A percentile compares a stretch with the other conserved stretches of the same genome.
These are phyloP conservation scores for Bombus balteatus DNA, from an alignment of 1,140 invertebrate genomes.

Conservation along the genomic window DNA sequence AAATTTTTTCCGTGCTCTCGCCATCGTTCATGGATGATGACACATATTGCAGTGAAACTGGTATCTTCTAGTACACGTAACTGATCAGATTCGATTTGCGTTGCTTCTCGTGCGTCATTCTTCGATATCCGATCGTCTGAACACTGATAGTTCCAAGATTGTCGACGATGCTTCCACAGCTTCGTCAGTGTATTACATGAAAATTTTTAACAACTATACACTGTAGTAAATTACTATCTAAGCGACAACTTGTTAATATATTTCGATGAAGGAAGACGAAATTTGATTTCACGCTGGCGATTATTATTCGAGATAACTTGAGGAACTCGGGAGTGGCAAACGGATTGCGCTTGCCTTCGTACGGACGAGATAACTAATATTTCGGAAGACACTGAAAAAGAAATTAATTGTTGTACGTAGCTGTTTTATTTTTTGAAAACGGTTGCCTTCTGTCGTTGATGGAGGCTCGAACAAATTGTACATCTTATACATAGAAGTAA, in stretches of 20 bases:
- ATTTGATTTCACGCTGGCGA: constrained; percentile 39
- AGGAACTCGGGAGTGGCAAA: not conserved
- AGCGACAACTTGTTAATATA: constrained; percentile 21
- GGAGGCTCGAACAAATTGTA: constrained; percentile 30
- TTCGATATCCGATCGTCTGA: not conserved
- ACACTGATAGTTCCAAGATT: not conserved
- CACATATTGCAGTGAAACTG: not conserved
- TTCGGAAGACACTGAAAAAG: constrained; percentile 53
- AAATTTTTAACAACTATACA: not conserved
- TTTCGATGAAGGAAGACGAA: constrained; percentile 46
- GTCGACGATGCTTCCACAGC: not conserved
- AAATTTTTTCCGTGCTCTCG: constrained; percentile 44
- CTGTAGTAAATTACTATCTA: not conserved
- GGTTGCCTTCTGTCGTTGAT: not conserved
- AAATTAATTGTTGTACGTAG: not conserved
- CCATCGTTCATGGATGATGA: constrained; percentile 9
- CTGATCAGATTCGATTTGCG: not conserved
- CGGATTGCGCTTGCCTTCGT: not conserved
- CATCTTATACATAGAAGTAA: too few relatives aligned
- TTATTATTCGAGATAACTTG: not conserved
- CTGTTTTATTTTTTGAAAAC: too few relatives aligned
- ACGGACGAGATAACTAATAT: constrained; percentile 11
- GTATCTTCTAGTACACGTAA: too few relatives aligned
- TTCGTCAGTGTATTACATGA: not conserved
- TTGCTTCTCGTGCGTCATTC: not conserved